Evolutionary conservation across 1,140 invertebrate species (phyloP).

Genomic region (Diuraphis noxia): DNA sequence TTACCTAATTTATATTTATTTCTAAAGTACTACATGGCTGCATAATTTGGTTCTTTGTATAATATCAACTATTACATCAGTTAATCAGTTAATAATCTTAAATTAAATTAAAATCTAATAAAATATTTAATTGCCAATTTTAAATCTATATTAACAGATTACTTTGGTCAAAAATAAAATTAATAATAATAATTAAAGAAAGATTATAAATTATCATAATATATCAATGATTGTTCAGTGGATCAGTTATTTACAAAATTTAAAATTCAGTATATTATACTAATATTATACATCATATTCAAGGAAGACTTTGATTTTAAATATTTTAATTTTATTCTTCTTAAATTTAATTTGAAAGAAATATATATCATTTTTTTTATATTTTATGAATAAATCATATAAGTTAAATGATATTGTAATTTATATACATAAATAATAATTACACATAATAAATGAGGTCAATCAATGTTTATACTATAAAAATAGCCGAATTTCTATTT

Average conservation of each 20-base stretch:
- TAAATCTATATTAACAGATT: conserved; percentile 2
- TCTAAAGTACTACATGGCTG: conserved; percentile 16
- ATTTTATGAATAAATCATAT: conserved; percentile 1
- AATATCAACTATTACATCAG: not conserved
- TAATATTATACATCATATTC: conserved; percentile 9
- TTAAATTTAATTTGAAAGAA: not conserved
- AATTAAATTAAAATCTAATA: not conserved
- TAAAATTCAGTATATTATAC: conserved; percentile 21
- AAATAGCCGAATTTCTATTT: not conserved
- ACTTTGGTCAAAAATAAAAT: conserved; percentile 7
- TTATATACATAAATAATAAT: not conserved
- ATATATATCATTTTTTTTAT: not conserved
- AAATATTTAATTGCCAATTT: not conserved
- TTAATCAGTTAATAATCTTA: not conserved
- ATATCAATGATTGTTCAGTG: conserved; percentile 15
- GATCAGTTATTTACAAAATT: conserved; percentile 27
- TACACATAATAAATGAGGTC: not conserved
- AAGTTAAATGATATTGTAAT: not conserved
- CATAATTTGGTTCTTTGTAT: conserved; percentile 19
- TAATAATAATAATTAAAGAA: not conserved
- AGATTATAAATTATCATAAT: not conserved
- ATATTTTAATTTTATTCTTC: not conserved
- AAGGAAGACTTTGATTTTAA: conserved; percentile 31
- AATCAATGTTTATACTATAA: conserved; percentile 1
- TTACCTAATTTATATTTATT: conserved; percentile 1